Percentiles rank a stretch among this genome's conserved stretches.
phyloP scores from a whole-genome alignment of 2,888 invertebrate species.

The Maniola hyperantus region DNA sequence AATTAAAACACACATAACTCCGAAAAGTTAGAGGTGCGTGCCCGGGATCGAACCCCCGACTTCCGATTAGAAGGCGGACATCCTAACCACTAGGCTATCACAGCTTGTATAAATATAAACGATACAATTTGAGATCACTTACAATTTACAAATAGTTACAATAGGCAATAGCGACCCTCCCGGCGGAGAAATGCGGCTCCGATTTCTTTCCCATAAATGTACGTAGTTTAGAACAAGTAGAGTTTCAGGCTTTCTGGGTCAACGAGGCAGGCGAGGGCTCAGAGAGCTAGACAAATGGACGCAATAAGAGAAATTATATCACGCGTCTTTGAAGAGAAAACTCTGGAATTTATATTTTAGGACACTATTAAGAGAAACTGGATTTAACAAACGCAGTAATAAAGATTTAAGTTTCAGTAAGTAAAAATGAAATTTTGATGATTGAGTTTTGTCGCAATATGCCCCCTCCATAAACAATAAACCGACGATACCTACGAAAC shows the following conservation, averaged over 20 bases:
- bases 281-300: slow-evolving; percentile 39
- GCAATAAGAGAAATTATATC: slow-evolving; percentile 37
- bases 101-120: slow-evolving; percentile 14
- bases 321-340: slow-evolving; percentile 22
- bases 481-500: too few species aligned
- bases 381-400: not conserved
- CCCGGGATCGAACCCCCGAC: too few species aligned
- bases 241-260: slow-evolving; percentile 47
- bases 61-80: too few species aligned
- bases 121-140: slow-evolving; percentile 31
- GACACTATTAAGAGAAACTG: not conserved
- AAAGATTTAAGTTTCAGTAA: not conserved
- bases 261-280: slow-evolving; percentile 41
- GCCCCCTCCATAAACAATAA: too few species aligned
- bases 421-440: too few species aligned
- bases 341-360: not conserved
- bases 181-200: slow-evolving; percentile 46
- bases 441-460: too few species aligned
- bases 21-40: too few species aligned
- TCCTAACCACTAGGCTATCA: too few species aligned
- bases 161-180: slow-evolving; percentile 44
- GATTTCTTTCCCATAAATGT: slow-evolving; percentile 50
- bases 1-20: too few species aligned
- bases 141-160: slow-evolving; percentile 41
- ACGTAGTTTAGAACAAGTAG: slow-evolving; percentile 43